Evolutionary conservation across 2,888 invertebrate genomes (phyloP), one percentile per base, ranked within the genome.

Genomic region (Clistopyga incitator): DNA sequence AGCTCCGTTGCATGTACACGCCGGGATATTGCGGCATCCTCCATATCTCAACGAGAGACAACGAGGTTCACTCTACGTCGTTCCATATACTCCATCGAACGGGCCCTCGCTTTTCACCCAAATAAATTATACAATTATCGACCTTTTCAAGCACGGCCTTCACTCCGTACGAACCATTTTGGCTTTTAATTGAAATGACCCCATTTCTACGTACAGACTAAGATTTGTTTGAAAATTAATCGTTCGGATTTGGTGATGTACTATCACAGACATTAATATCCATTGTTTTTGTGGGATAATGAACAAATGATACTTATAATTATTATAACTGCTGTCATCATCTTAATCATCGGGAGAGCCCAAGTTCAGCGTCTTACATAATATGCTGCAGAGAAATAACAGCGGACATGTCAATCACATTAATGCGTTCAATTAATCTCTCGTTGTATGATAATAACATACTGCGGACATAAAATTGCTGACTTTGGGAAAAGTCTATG

Each of bases 1-100:
- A 68, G 65, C 71, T 65, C 75, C 59, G 25, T 25, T 47, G 74
- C 75, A 75, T 71, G 75, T 64, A 52, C 64, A 34, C 25, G 76
- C 52, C 20, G 65, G 65, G 25, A 47, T 81, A 52, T 56, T 45
- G 34, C 38, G 34, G 65, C 70, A 54, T 59, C 75, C 45, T 76
- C 75, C 75, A 79, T 79, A 75, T 79, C 74, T 76, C 61, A 61
- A 18, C 61, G 61, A 61, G n/a, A 34, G 18, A 61, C 61, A 34
- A 61, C 61, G 61, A 38, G 6, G 18, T 18, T 59, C 59, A 6
- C 34, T 29, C 59, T n/a, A 18, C 52, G 54, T 70, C 70, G 18
- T 52, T 68, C 23, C 29, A 29, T 52, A 52, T 50, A 25, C 50
- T 52, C 25, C 3, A 13, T 59, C 6, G 23, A 56, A 13, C 13